A percentile compares a stretch with the other conserved stretches of the same genome.
Evolutionary conservation across 2,797 vertebrate genomes (phyloP).

Genomic region (Sebastes itinus): DNA sequence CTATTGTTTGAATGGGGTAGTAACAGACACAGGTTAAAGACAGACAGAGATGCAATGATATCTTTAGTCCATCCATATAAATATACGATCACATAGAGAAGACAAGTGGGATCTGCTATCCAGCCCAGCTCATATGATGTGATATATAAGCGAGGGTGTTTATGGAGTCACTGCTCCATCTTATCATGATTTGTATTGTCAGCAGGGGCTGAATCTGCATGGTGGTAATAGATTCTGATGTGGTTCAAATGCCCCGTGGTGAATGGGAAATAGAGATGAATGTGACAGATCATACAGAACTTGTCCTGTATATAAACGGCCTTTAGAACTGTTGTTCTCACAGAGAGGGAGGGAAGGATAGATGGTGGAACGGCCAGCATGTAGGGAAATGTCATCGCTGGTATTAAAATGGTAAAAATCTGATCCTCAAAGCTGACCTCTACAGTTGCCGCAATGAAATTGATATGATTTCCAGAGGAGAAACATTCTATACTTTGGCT

Average conservation of each 20-base stretch:
- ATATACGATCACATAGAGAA: constrained; percentile 50
- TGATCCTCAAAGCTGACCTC: constrained; percentile 52
- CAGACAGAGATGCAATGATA: constrained; percentile 70
- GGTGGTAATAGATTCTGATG: constrained; percentile 80
- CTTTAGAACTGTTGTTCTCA: constrained; percentile 61
- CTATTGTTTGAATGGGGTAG: constrained; percentile 63
- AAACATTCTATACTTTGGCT: constrained; percentile 13
- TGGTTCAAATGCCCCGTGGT: constrained; percentile 79
- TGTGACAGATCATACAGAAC: constrained; percentile 71
- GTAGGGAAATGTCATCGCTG: constrained; percentile 28
- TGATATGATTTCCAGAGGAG: constrained; percentile 39
- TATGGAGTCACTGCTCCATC: constrained; percentile 79
- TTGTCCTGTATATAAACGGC: constrained; percentile 65
- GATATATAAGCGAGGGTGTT: constrained; percentile 76
- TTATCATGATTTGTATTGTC: constrained; percentile 83
- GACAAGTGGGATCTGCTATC: constrained; percentile 66
- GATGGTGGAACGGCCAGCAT: constrained; percentile 16
- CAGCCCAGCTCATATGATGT: constrained; percentile 63
- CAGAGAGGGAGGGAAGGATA: constrained; percentile 21
- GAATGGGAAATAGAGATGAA: constrained; percentile 81
- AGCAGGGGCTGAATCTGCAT: constrained; percentile 77
- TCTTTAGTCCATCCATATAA: constrained; percentile 64
- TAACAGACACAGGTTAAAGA: constrained; percentile 68
- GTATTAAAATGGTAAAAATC: constrained; percentile 46
- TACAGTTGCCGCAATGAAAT: constrained; percentile 28